Base-by-base conservation (phyloP, 2,888 invertebrate genomes). In the Cheiracanthium punctorium region DNA sequence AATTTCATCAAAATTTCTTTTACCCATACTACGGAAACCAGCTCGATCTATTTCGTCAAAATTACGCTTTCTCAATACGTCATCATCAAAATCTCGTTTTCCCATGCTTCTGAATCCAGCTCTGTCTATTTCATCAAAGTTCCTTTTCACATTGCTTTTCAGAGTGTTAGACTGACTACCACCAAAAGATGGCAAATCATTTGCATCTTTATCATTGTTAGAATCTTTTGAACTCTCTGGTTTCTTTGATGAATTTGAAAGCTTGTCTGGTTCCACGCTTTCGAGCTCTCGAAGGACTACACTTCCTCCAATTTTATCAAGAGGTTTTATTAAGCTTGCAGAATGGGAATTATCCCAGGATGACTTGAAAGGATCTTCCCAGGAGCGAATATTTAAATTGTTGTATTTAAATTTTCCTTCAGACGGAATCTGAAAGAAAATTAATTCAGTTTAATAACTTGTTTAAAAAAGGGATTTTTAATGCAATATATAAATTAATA, bases 81-180 rank as follows among this genome's bases (percentile, higher is more conserved):
- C 37, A 1, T 81, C 87, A 65, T 87, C 87, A 48, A 87, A 87
- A 52, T 72, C 76, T n/a, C 72, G 70, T 72, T 87, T 87, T 7
- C 67, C 73, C n/a, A 81, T 33, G 4, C 17, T 29, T 20, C 33
- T 64, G 28, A 77, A 76, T 1, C 73, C 77, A 14, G 64, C 65
- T 2, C 92, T 91, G 89, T 93, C 92, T 82, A 93, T 93, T 88
- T 93, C 92, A 89, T 79, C 84, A 41, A 84, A 84, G 32, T 65
- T 80, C 80, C 67, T 71, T 32, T 82, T 73, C 1, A 41, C 8
- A 52, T 29, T 33, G 20, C 32, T 41, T 0, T 24, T 33, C 24
- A 24, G 24, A 24, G n/a, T 58, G 12, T 1, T 1, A 17, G 24
- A 58, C 5, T 41, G 20, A n/a, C 14, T 37, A 8, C 0, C n/a